Percentiles rank a stretch among this genome's conserved stretches.
Conservation (phyloP, 2,113 vertebrate species). For the Orcinus orca region DNA sequence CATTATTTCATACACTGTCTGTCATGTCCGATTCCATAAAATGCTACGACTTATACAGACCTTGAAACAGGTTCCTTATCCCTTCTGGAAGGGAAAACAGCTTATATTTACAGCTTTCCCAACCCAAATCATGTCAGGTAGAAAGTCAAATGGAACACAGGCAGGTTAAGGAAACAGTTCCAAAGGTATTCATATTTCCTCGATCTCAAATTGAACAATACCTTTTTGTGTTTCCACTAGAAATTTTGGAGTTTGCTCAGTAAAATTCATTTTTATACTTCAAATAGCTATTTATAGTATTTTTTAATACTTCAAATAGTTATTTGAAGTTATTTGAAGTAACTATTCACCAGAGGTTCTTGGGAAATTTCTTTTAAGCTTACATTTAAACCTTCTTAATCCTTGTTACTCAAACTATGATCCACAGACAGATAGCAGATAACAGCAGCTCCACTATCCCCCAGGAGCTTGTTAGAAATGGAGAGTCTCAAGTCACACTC, state of each 20-base stretch:
- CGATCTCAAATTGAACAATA: not conserved
- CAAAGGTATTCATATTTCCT: not conserved
- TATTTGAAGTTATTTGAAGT: not conserved
- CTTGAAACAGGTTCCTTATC: not conserved
- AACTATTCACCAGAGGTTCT: not conserved
- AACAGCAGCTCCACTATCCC: not conserved
- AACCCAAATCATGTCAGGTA: not conserved
- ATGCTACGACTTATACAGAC: not conserved
- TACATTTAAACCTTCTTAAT: constrained; percentile 16
- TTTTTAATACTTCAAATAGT: not conserved
- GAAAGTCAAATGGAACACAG: not conserved
- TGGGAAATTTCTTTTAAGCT: constrained; percentile 5
- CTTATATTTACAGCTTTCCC: not conserved
- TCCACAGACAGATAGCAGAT: not conserved
- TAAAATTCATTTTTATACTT: not conserved
- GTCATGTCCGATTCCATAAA: not conserved
- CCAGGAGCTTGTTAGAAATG: not conserved
- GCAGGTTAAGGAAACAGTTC: not conserved
- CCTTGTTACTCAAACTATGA: constrained; percentile 6
- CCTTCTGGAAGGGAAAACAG: not conserved
- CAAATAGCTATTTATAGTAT: not conserved
- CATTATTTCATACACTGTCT: not conserved
- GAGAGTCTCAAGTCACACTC: not conserved
- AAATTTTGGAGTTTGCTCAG: not conserved
- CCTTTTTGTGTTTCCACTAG: not conserved